phyloP scores from a whole-genome alignment of 1,140 invertebrate species.

The Camponotus pennsylvanicus region DNA sequence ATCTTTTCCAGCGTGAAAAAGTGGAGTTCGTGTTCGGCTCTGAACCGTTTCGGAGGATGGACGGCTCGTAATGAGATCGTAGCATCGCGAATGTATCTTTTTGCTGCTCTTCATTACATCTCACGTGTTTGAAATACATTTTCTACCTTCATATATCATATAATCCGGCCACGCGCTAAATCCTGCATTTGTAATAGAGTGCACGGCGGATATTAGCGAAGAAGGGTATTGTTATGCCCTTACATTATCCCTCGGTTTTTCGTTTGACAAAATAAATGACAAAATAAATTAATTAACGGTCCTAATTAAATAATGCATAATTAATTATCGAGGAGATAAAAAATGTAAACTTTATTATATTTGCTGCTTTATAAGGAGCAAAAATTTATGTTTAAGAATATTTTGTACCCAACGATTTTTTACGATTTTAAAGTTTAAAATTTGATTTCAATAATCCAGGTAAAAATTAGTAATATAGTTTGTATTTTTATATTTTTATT shows the following conservation, averaged over 20 bases:
- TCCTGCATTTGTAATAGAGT: slow-evolving; percentile 29
- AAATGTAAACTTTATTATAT: background rate
- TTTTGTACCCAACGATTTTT: background rate
- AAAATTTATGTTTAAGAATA: background rate
- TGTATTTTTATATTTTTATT: slow-evolving; percentile 5
- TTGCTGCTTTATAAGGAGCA: background rate
- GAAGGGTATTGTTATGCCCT: slow-evolving; percentile 4
- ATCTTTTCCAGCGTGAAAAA: slow-evolving; percentile 19
- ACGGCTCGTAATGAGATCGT: slow-evolving; percentile 48
- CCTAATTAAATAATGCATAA: slow-evolving; percentile 15
- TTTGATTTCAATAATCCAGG: background rate
- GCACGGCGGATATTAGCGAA: slow-evolving; percentile 17
- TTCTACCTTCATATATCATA: slow-evolving; percentile 24
- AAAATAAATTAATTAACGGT: background rate
- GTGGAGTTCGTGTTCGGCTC: background rate
- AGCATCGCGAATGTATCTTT: slow-evolving; percentile 43
- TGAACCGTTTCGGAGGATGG: background rate
- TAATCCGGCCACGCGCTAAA: slow-evolving; percentile 36
- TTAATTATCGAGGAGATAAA: background rate
- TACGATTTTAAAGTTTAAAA: slow-evolving; percentile 2
- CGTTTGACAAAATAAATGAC: background rate
- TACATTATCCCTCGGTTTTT: slow-evolving; percentile 1
- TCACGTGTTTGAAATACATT: slow-evolving; percentile 44
- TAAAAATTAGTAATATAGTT: background rate
- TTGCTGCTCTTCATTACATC: slow-evolving; percentile 44